Evolutionary conservation across 2,888 invertebrate species (phyloP).

Genomic region (Xanthia togata): DNA sequence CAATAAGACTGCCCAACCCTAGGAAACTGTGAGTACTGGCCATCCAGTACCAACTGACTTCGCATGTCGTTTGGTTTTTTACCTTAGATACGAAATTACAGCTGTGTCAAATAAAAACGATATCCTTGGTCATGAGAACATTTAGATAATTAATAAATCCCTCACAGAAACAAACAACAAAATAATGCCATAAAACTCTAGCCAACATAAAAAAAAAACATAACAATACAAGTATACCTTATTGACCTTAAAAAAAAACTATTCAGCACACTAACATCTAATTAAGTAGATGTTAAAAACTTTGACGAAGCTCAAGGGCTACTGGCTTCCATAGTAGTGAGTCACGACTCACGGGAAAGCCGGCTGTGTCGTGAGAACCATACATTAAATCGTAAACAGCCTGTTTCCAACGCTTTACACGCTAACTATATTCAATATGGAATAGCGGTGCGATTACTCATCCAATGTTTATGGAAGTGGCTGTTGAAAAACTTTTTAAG

Average conservation of each 20-base stretch:
- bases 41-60: too few species aligned
- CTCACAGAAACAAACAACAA: slow-evolving; percentile 13
- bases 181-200: slow-evolving; percentile 47
- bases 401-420: slow-evolving; percentile 79
- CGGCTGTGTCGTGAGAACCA: slow-evolving; percentile 74
- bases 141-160: too few species aligned
- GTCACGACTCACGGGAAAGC: slow-evolving; percentile 55
- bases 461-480: slow-evolving; percentile 63
- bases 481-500: slow-evolving; percentile 45
- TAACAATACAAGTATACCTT: slow-evolving; percentile 46
- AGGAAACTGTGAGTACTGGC: too few species aligned
- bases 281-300: slow-evolving; percentile 64
- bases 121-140: too few species aligned
- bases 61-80: too few species aligned
- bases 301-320: slow-evolving; percentile 48
- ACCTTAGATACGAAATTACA: too few species aligned
- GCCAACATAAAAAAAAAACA: slow-evolving; percentile 33
- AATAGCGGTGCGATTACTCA: slow-evolving; percentile 58
- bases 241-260: slow-evolving; percentile 54
- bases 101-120: too few species aligned
- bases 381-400: slow-evolving; percentile 76
- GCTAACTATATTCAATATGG: slow-evolving; percentile 71
- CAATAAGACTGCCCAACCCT: too few species aligned
- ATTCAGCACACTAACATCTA: slow-evolving; percentile 57
- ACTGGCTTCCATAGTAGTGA: slow-evolving; percentile 50